phyloP scores from a whole-genome alignment of 1,140 invertebrate species.

The Bathynomus jamesi region DNA sequence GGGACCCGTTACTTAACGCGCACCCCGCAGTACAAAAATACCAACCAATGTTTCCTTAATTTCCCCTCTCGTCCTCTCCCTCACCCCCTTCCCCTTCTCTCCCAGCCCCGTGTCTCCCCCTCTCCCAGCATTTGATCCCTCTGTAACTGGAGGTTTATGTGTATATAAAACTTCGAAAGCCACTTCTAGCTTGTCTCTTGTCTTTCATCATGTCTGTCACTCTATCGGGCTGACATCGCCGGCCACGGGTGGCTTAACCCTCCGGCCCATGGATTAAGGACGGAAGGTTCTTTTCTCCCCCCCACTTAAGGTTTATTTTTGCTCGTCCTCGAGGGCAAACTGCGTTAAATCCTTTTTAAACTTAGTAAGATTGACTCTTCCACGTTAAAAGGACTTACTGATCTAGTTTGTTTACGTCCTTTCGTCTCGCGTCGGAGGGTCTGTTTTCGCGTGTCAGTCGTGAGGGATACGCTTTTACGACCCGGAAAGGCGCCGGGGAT shows the following conservation, averaged over 20 bases:
- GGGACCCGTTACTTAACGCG: too few species aligned
- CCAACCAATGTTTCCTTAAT: background rate
- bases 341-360: background rate
- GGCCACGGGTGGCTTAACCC: background rate
- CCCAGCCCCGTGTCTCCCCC: background rate
- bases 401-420: background rate
- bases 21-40: too few species aligned
- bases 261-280: background rate
- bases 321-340: background rate
- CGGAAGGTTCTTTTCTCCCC: background rate
- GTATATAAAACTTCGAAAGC: background rate
- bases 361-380: background rate
- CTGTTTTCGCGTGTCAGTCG: background rate
- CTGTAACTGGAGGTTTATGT: background rate
- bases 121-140: background rate
- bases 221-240: background rate
- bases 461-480: background rate
- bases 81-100: background rate
- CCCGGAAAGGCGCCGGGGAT: background rate
- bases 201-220: background rate
- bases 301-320: background rate
- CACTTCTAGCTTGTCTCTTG: slow-evolving; percentile 1
- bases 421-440: background rate
- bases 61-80: background rate
- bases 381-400: background rate